Evolutionary conservation across 2,888 invertebrate species (phyloP).

Genomic region (Nowickia ferox): DNA sequence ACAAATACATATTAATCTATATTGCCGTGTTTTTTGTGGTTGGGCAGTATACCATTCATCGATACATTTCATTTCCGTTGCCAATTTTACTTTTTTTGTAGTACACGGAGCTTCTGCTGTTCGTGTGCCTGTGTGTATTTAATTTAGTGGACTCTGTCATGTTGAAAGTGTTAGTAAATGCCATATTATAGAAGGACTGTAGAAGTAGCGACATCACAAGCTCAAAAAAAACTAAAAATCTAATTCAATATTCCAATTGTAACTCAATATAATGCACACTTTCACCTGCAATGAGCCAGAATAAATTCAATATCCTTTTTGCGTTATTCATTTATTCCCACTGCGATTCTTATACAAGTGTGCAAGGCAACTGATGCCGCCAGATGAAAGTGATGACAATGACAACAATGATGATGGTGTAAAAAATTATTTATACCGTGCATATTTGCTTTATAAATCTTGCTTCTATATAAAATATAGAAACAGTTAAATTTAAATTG

Average conservation of each 20-base stretch:
- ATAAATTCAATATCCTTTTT: conserved; percentile 73
- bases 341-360: conserved; percentile 27
- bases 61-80: conserved; percentile 67
- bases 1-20: conserved; percentile 47
- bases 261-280: conserved; percentile 72
- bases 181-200: not conserved
- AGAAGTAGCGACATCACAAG: conserved; percentile 15
- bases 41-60: conserved; percentile 39
- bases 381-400: not conserved
- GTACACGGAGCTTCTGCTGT: no score
- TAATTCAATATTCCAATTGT: conserved; percentile 72
- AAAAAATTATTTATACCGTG: conserved; percentile 8
- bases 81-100: conserved; percentile 28
- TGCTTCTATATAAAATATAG: not conserved
- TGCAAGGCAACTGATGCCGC: conserved; percentile 25
- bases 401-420: not conserved
- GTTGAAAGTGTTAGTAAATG: not conserved
- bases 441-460: conserved; percentile 10
- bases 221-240: conserved; percentile 60
- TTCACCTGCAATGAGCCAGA: conserved; percentile 73
- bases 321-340: conserved; percentile 58
- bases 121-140: conserved; percentile 24
- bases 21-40: conserved; percentile 45
- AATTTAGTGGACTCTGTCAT: conserved; percentile 37
- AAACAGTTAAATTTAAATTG: conserved; percentile 35